phyloP scores from a whole-genome alignment of 2,113 vertebrate genomes.

The Sterrhoptilus dennistouni region DNA sequence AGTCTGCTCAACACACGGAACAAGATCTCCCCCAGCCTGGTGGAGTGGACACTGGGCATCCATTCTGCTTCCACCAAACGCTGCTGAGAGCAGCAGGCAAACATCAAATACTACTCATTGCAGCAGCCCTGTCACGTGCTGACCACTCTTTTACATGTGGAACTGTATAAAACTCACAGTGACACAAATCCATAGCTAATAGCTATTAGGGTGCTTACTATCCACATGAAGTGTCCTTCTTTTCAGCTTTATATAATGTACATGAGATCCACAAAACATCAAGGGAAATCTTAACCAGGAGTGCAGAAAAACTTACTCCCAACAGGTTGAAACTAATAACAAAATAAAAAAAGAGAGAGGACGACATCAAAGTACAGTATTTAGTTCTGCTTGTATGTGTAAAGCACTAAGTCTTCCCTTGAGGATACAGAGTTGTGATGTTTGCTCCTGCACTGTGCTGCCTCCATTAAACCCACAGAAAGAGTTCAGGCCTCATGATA shows the following conservation, averaged over 20 bases:
- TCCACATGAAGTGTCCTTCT: not conserved
- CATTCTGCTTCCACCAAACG: not conserved
- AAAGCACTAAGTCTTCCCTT: constrained; percentile 63
- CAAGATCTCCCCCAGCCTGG: not conserved
- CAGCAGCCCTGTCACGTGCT: not conserved
- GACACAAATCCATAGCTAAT: not conserved
- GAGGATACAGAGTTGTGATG: constrained; percentile 57
- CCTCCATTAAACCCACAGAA: constrained; percentile 56
- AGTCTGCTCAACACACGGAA: not conserved
- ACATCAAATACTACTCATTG: not conserved
- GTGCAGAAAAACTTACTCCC: constrained; percentile 6
- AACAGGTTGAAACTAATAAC: constrained; percentile 30
- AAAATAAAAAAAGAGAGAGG: not conserved
- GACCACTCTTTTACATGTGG: not conserved
- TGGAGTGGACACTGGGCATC: not conserved
- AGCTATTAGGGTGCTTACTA: not conserved
- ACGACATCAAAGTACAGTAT: constrained; percentile 65
- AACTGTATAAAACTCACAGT: not conserved
- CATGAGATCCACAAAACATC: not conserved
- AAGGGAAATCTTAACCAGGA: not conserved
- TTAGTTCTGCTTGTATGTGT: constrained; percentile 69
- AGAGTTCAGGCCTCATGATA: constrained; percentile 64
- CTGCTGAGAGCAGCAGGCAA: not conserved
- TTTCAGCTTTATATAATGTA: not conserved
- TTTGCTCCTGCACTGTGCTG: constrained; percentile 47